Evolutionary conservation across 2,113 vertebrate genomes (phyloP), one percentile per base, ranked within the genome.

Genomic region (Micronycteris hirsuta): DNA sequence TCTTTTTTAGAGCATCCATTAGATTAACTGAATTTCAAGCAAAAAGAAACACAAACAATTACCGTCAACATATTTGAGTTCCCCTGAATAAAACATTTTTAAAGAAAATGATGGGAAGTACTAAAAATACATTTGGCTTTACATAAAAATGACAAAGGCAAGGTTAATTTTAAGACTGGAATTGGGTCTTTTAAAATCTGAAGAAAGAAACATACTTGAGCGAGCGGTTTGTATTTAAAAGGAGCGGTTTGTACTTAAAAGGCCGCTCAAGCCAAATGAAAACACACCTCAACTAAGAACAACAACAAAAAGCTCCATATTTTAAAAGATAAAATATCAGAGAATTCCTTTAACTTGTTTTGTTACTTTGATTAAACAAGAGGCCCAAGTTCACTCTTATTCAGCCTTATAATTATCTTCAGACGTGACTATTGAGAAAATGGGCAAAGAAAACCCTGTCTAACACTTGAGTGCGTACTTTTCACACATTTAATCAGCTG

Each of bases 341-440:
- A 91, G 36, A 63, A 63, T 81, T 93, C 56, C 68, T 91, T 94
- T 74, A 63, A 77, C 73, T 89, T 96, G 49, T 94, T 95, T 94
- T 93, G 19, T 81, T 94, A 61, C 41, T 96, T 80, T 83, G 68
- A 96, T 87, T 95, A 83, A 67, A 84, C 31, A 87, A 84, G 56
- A 95, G 49, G 74, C 47, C 26, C 61, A 87, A 82, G 84, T 56
- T 87, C 84, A 89, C 85, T 85, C 20, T 85, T 92, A 43, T 28
- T 95, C 63, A 90, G 80, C 8, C 33, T 94, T 89, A 65, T 73
- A 88, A 90, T 96, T 92, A 89, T 36, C 26, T 92, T 84, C 67
- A 81, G 58, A 87, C 4, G 7, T 16, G 73, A 80, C 82, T 71
- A 85, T 17, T 77, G 92, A 89, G 65, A 92, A 95, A 81, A 82